Percentiles rank a stretch among this genome's conserved stretches.
Conservation (phyloP, 2,113 vertebrate genomes). For the Dascyllus trimaculatus region DNA sequence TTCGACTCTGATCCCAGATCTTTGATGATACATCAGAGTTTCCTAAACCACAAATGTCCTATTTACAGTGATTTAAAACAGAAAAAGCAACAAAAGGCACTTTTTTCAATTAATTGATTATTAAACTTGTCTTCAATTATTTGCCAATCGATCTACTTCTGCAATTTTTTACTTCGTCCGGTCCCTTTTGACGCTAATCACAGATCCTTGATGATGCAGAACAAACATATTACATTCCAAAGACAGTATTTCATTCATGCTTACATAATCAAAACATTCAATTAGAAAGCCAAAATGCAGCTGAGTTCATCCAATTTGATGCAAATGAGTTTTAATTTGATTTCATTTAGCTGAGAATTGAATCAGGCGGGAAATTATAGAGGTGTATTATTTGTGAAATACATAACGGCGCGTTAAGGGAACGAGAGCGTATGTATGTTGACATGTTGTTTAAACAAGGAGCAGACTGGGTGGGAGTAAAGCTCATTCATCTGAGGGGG, state of each 20-base stretch:
- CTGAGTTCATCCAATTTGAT: slow-evolving; percentile 77
- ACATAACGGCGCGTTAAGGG: slow-evolving; percentile 45
- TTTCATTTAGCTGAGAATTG: slow-evolving; percentile 71
- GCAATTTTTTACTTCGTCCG: slow-evolving; percentile 1
- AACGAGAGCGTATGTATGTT: slow-evolving; percentile 45
- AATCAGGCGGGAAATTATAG: slow-evolving; percentile 70
- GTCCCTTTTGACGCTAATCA: slow-evolving; percentile 7
- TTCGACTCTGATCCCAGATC: too few relatives aligned
- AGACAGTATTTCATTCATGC: slow-evolving; percentile 65
- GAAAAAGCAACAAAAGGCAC: neutral
- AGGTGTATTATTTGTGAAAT: slow-evolving; percentile 60
- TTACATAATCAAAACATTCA: slow-evolving; percentile 75
- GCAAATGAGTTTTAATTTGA: slow-evolving; percentile 78
- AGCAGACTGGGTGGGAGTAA: slow-evolving; percentile 16
- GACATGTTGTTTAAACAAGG: slow-evolving; percentile 72
- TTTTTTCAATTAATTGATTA: neutral
- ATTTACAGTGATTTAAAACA: too few relatives aligned
- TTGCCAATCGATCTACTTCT: slow-evolving; percentile 6
- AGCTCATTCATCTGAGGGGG: slow-evolving; percentile 40
- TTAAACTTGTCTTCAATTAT: neutral
- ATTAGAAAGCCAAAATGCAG: slow-evolving; percentile 71
- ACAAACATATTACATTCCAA: slow-evolving; percentile 34
- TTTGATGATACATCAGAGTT: slow-evolving; percentile 47
- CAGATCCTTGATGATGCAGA: slow-evolving; percentile 77
- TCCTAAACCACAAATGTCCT: too few relatives aligned